Percentiles rank a stretch among this genome's conserved stretches.
phyloP scores from a whole-genome alignment of 2,797 vertebrate genomes.

The Syncerus caffer region DNA sequence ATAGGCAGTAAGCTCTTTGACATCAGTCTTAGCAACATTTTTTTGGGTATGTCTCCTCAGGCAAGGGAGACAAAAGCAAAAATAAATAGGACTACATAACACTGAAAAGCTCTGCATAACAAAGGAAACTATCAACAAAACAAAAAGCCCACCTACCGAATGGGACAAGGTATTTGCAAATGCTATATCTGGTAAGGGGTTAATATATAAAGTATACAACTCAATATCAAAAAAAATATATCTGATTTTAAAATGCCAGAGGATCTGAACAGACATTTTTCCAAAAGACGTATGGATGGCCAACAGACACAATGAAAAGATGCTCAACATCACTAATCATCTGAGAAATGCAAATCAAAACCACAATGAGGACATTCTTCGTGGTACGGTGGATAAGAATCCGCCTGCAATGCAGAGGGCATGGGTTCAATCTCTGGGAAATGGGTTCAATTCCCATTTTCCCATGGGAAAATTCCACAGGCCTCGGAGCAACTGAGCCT shows the following conservation, averaged over 20 bases:
- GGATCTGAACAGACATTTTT: not conserved
- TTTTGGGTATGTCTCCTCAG: not conserved
- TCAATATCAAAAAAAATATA: not conserved
- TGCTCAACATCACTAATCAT: not conserved
- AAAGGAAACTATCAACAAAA: not conserved
- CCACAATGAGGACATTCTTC: not conserved
- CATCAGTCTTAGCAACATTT: not conserved
- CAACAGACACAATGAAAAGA: not conserved
- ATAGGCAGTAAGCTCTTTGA: not conserved
- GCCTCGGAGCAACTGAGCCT: not conserved
- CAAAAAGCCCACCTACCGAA: not conserved
- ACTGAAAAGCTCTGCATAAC: not conserved
- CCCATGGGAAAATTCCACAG: not conserved
- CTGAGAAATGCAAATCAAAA: not conserved
- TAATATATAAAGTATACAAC: not conserved
- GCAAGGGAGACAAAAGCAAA: not conserved
- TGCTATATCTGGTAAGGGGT: not conserved
- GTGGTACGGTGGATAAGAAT: not conserved
- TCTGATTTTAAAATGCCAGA: not conserved
- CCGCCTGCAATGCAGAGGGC: not conserved
- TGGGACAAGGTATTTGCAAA: not conserved
- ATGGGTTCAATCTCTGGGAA: not conserved
- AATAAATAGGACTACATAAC: not conserved
- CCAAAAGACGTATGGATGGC: not conserved
- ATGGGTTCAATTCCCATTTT: no score